phyloP scores from a whole-genome alignment of 2,113 vertebrate species.

The Amazona guildingii region DNA sequence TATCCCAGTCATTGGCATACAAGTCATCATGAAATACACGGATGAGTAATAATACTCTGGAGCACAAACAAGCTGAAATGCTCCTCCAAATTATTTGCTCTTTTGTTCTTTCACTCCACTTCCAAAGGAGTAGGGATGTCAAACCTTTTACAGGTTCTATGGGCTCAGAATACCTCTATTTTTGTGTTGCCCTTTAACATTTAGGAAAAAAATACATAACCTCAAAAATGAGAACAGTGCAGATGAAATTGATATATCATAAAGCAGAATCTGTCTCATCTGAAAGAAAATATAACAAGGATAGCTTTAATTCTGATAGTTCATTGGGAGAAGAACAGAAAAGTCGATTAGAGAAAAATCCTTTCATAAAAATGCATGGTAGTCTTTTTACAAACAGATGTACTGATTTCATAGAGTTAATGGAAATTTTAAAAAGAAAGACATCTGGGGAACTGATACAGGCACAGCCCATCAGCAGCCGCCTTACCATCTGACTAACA shows the following conservation, averaged over 20 bases:
- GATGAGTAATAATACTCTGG: background rate
- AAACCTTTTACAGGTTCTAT: background rate
- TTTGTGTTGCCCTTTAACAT: background rate
- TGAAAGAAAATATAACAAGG: background rate
- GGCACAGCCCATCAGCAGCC: background rate
- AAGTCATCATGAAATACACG: background rate
- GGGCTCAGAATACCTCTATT: background rate
- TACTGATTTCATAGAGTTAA: background rate
- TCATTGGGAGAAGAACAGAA: background rate
- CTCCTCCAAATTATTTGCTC: no score
- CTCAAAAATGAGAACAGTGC: background rate
- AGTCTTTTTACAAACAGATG: background rate
- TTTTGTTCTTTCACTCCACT: background rate
- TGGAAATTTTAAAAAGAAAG: background rate
- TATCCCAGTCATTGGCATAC: background rate
- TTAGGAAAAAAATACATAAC: background rate
- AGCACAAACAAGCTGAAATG: background rate
- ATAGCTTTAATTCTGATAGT: background rate
- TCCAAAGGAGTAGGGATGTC: background rate
- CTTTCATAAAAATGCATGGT: background rate
- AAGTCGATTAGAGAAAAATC: background rate
- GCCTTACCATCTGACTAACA: conserved; percentile 33
- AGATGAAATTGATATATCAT: background rate
- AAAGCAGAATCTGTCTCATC: background rate
- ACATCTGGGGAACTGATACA: background rate